Percentiles rank a stretch among this genome's conserved stretches.
These are phyloP conservation scores for Slavum lentiscoides DNA, from an alignment of 2,888 invertebrate species.

Conservation along the genomic window DNA sequence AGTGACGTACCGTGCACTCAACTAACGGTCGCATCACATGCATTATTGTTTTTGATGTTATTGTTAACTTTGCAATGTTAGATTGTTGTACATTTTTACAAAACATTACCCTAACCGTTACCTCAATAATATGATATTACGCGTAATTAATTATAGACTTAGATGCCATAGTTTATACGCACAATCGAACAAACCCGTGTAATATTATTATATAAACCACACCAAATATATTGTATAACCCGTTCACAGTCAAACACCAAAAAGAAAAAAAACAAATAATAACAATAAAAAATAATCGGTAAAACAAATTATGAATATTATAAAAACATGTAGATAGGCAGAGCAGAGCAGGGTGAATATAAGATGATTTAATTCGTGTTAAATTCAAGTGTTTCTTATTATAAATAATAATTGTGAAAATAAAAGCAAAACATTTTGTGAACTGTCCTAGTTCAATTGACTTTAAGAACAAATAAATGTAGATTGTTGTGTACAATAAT, in stretches of 20 bases:
- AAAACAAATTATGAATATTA: not conserved
- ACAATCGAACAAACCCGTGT: not conserved
- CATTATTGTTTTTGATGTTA: constrained; percentile 20
- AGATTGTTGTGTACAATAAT: not conserved
- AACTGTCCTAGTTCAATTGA: too few relatives aligned
- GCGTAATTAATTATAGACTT: constrained; percentile 19
- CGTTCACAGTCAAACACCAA: not conserved
- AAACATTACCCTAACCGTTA: constrained; percentile 5
- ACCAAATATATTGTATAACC: not conserved
- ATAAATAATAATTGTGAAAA: too few relatives aligned
- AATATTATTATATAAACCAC: not conserved
- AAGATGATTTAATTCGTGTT: too few relatives aligned
- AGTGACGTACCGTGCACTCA: not conserved
- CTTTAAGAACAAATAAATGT: not conserved
- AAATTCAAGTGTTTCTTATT: too few relatives aligned
- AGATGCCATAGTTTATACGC: not conserved
- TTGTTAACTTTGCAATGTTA: constrained; percentile 21
- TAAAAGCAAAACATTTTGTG: too few relatives aligned
- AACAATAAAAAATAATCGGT: not conserved
- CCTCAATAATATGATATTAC: not conserved
- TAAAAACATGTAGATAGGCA: not conserved
- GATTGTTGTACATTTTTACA: constrained; percentile 12
- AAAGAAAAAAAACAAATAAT: not conserved
- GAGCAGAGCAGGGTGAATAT: not conserved
- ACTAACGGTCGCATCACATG: not conserved